Base-by-base conservation (phyloP, 2,113 vertebrate species). In the Sebastes fasciatus region DNA sequence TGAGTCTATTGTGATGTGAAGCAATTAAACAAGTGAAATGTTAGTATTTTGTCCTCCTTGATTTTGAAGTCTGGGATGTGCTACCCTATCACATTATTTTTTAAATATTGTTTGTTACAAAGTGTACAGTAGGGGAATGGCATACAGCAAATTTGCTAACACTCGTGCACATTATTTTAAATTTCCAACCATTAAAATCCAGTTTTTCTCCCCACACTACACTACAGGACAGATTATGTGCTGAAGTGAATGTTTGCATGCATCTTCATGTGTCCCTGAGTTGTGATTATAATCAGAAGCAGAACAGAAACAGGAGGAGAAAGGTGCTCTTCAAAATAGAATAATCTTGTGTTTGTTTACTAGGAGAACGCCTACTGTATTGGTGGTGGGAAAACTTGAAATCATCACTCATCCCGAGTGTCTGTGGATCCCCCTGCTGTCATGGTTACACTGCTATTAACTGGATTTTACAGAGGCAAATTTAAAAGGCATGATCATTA, bases 401-500 rank as follows among this genome's bases (percentile, higher is more conserved):
- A 70, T 67, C 80, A 77, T 78, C 66, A 49, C 43, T 78, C 76
- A 48, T 43, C 5, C 16, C 42, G 49, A 73, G 65, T 10, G 79
- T 61, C 77, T 72, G 74, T 69, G 60, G 54, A 78, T 80, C 19
- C 43, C 45, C 67, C 77, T 75, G 64, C 43, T 66, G 86, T 80
- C 68, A 74, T 68, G 51, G 79, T 82, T 70, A 52, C 57, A 49
- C 3, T 40, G 52, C 74, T 17, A 82, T 88, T 85, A 88, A 81
- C 63, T 23, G 42, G 1, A 76, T 80, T 49, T 79, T 62, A 72
- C 73, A 46, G 83, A 83, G 83, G 79, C 64, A 62, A 69, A 88
- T 93, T 89, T 87, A 90, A 83, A 85, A 90, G 84, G 58, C 80
- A 90, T 79, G 48, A 81, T 88, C 83, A 86, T 91, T 88, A 71